Conservation (phyloP, 1,140 invertebrate species). For the Aphidius ervi region DNA sequence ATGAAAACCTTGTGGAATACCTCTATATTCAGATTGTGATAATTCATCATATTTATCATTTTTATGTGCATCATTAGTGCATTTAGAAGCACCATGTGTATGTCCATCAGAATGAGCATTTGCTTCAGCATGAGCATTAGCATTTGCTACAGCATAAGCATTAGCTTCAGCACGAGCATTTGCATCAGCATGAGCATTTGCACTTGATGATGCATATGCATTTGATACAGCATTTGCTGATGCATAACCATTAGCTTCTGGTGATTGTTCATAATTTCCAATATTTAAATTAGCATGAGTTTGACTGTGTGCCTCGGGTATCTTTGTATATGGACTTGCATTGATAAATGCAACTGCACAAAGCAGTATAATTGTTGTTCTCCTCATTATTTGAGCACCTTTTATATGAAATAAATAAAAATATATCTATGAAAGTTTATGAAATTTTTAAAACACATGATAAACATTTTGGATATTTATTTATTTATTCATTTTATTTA, state of each 20-base stretch:
- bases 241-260: neutral
- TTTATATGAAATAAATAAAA: conserved; percentile 23
- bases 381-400: conserved; percentile 30
- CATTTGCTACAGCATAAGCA: too few species aligned
- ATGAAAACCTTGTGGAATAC: too few species aligned
- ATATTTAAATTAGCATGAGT: neutral
- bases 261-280: neutral
- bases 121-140: too few species aligned
- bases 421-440: neutral
- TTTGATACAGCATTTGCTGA: conserved; percentile 2
- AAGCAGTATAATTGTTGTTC: conserved; percentile 24
- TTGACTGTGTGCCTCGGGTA: conserved; percentile 18
- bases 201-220: neutral
- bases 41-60: too few species aligned
- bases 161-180: neutral
- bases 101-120: too few species aligned
- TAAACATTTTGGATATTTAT: too few species aligned
- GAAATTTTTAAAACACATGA: neutral
- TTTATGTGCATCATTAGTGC: too few species aligned
- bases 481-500: too few species aligned
- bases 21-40: too few species aligned
- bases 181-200: neutral
- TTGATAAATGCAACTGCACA: conserved; percentile 25
- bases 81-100: too few species aligned
- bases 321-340: conserved; percentile 28